phyloP scores from a whole-genome alignment of 2,888 invertebrate species.

The Holacanthella duospinosa region DNA sequence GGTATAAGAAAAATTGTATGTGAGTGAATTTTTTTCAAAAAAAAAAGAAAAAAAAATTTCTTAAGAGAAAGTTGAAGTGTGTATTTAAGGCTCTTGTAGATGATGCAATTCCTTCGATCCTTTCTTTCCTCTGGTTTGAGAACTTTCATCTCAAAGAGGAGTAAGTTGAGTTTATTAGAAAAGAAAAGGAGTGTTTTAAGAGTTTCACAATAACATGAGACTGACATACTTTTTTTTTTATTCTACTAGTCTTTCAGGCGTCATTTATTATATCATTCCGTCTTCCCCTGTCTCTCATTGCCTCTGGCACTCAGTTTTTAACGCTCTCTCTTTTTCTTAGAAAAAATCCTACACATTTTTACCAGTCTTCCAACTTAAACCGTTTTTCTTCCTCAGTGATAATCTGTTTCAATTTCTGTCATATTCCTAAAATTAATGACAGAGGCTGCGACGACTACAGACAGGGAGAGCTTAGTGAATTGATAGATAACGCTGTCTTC shows the following conservation, averaged over 20 bases:
- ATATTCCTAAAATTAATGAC: background rate
- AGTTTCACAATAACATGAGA: background rate
- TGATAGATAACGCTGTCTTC: background rate
- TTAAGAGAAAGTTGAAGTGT: background rate
- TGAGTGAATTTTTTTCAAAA: no score
- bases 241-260: background rate
- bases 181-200: background rate
- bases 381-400: background rate
- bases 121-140: background rate
- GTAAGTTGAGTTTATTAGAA: background rate
- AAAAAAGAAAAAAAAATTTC: background rate
- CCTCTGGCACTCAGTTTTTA: background rate
- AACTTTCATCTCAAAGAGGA: no score
- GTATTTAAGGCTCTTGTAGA: background rate
- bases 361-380: background rate
- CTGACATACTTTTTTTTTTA: background rate
- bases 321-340: background rate
- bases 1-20: background rate
- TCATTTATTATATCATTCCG: background rate
- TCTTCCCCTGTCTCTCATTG: background rate
- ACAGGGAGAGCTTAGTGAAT: background rate
- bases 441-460: background rate
- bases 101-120: background rate
- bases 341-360: background rate
- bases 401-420: background rate